Evolutionary conservation across 2,113 vertebrate species (phyloP), one percentile per base, ranked within the genome.

Genomic region (Anas platyrhynchos): DNA sequence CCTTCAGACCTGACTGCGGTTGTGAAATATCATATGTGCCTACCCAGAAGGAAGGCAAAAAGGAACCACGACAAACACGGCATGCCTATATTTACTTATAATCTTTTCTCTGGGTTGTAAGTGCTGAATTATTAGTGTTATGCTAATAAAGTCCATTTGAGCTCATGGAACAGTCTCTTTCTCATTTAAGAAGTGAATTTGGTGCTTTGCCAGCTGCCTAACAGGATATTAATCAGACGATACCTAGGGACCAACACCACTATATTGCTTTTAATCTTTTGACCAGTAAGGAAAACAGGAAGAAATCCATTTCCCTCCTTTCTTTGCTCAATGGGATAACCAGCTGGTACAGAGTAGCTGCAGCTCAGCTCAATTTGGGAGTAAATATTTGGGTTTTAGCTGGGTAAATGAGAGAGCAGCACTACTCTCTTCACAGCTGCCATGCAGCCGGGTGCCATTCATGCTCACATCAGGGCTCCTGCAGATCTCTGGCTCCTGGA

Each of bases 261-360:
- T 97, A 54, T 84, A 97, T 93, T 97, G 89, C 96, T 91, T 94
- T 97, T 96, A 95, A 94, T 96, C 94, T 96, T 93, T 84, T 92
- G 88, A 91, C 93, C 83, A 81, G 83, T 65, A 94, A 96, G 54
- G 77, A 95, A 95, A 96, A 96, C 94, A 96, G 93, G 94, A 97
- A 96, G 94, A 97, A 96, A 96, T 95, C 90, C 62, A 96, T 97
- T 96, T 96, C 93, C 90, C 88, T 88, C 52, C 48, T 95, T 96
- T 96, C 93, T 94, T 96, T 91, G 38, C 62, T 88, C 90, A 90
- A 76, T 82, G 85, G 76, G 54, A 88, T 88, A 93, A 90, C 72
- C 92, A 94, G 62, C 88, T 95, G 92, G 43, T 82, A 81, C 27
- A 61, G 65, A 61, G 2, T 34, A 84, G 65, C 86, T 83, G 38